phyloP scores from a whole-genome alignment of 2,888 invertebrate species.

The Trypoxylon attenuatum region DNA sequence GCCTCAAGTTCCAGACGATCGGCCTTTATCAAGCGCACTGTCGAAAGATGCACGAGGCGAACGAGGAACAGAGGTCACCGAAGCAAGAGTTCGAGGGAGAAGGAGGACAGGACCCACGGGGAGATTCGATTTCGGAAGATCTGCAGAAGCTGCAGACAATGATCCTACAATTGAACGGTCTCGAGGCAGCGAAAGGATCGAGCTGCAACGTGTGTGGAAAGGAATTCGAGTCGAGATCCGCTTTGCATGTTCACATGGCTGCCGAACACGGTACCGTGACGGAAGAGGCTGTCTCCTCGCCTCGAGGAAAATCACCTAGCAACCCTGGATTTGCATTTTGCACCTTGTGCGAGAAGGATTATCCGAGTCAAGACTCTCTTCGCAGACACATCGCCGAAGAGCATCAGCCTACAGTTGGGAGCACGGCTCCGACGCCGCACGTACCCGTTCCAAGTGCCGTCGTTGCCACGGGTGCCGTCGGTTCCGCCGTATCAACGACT shows the following conservation, averaged over 20 bases:
- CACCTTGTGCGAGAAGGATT: conserved; percentile 79
- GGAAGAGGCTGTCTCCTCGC: conserved; percentile 61
- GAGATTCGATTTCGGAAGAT: conserved; percentile 86
- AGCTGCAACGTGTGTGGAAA: conserved; percentile 83
- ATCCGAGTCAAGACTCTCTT: conserved; percentile 79
- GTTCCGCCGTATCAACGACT: not conserved
- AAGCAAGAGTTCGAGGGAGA: conserved; percentile 67
- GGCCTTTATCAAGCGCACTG: conserved; percentile 66
- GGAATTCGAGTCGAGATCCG: conserved; percentile 83
- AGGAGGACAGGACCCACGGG: conserved; percentile 73
- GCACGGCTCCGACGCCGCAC: conserved; percentile 32
- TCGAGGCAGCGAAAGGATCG: conserved; percentile 79
- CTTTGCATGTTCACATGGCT: conserved; percentile 82
- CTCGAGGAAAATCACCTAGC: conserved; percentile 69
- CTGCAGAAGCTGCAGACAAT: conserved; percentile 92
- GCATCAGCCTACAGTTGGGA: conserved; percentile 71
- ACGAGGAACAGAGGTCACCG: conserved; percentile 57
- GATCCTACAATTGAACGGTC: conserved; percentile 90
- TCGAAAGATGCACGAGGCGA: conserved; percentile 66
- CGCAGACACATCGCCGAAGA: conserved; percentile 82
- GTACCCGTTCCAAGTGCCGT: not conserved
- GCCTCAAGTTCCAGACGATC: conserved; percentile 76
- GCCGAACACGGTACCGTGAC: conserved; percentile 78
- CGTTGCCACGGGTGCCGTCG: too few species aligned
- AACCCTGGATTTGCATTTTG: conserved; percentile 66